Evolutionary conservation across 2,888 invertebrate species (phyloP).

Genomic region (Lampropteryx suffumata): DNA sequence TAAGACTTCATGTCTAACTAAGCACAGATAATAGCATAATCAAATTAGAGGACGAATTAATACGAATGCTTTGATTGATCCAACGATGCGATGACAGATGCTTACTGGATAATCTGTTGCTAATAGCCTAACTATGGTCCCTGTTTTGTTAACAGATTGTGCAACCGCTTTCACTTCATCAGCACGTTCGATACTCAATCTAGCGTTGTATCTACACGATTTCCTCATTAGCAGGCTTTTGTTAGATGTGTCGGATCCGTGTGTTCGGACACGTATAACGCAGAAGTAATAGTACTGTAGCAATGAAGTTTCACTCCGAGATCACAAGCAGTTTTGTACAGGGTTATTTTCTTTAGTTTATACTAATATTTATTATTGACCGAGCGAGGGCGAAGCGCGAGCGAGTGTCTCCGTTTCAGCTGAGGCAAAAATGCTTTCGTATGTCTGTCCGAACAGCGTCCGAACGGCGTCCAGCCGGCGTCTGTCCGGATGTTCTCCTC

Average conservation of each 20-base stretch:
- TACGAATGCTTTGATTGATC: not conserved
- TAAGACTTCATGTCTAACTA: too few relatives aligned
- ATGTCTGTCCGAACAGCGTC: too few relatives aligned
- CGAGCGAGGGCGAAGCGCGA: too few relatives aligned
- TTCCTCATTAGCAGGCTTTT: conserved; percentile 77
- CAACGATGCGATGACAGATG: not conserved
- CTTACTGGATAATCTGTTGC: conserved; percentile 6
- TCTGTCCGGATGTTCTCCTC: too few relatives aligned
- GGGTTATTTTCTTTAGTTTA: too few relatives aligned
- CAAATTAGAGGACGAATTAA: not conserved
- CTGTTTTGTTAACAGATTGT: conserved; percentile 35
- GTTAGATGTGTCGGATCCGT: conserved; percentile 51
- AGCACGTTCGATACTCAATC: conserved; percentile 55
- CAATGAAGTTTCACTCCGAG: not conserved
- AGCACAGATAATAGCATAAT: too few relatives aligned
- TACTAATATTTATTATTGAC: too few relatives aligned
- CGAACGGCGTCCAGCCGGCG: too few relatives aligned
- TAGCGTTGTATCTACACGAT: conserved; percentile 60
- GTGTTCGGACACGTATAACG: conserved; percentile 27
- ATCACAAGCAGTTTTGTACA: not conserved
- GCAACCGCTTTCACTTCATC: conserved; percentile 70
- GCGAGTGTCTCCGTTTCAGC: too few relatives aligned
- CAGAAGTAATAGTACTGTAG: conserved; percentile 1
- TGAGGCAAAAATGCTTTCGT: too few relatives aligned
- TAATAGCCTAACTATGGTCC: conserved; percentile 20